Base-by-base conservation (phyloP, 2,888 invertebrate genomes). In the Tubulanus polymorphus region DNA sequence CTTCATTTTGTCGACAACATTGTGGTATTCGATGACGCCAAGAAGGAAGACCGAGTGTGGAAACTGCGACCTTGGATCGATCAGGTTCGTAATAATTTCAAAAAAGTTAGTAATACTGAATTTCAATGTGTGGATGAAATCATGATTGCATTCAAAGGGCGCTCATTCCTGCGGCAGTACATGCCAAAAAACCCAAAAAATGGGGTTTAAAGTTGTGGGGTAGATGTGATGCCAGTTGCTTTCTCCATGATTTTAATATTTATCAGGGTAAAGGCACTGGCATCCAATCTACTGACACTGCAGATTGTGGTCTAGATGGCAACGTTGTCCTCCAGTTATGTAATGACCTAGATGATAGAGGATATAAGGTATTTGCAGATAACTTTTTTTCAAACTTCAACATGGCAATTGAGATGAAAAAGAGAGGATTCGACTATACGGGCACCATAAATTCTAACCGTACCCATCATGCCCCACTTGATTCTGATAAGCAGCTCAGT, bases 131-230 rank as follows among this genome's bases (percentile, higher is more conserved):
- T 71, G 27, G 71, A 73, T 57, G 69, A 73, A 53, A 55, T 67
- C 15, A 70, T 70, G 57, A 63, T 66, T 5, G 66, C 70, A 23
- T 73, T 70, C 63, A 71, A 70, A 57, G 68, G 70, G 2, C 53
- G 60, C 26, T 54, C 45, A 6, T 55, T 53, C 51, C 27, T 60
- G 18, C 57, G 51, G 45, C 58, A 62, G 37, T 62, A 61, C 49
- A 51, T 61, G 23, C 47, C 6, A 47, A 52, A 2, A 60, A 63
- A 37, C 59, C 61, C 23, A 48, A 63, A 41, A 46, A 41, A 27
- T 63, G 63, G 62, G 62, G 62, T 12, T 55, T 60, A 32, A 63
- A 63, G 51, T 35, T 63, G 23, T 63, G 53, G 51, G 51, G 47
- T 8, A 45, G 57, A 25, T 27, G 47, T n/a, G 32, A 46, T 2